Evolutionary conservation across 2,888 invertebrate species (phyloP).

Genomic region (Lycophotia porphyrea): DNA sequence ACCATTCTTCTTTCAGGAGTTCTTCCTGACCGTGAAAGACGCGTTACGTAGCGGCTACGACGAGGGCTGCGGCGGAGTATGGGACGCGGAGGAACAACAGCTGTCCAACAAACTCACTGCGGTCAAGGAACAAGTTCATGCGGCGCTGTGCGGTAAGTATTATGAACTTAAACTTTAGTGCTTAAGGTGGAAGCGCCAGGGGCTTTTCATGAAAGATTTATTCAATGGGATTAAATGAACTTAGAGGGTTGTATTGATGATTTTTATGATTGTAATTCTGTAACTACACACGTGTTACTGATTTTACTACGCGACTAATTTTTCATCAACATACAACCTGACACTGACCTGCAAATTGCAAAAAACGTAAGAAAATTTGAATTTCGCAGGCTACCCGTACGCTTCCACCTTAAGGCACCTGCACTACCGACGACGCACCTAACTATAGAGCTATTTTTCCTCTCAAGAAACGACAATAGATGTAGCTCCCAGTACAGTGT

Average conservation of each 20-base stretch:
- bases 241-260: background rate
- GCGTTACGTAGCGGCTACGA: slow-evolving; percentile 90
- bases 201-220: background rate
- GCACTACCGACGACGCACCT: background rate
- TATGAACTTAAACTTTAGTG: background rate
- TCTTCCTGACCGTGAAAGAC: slow-evolving; percentile 97
- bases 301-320: background rate
- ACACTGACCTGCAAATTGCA: background rate
- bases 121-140: slow-evolving; percentile 93
- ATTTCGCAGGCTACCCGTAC: background rate
- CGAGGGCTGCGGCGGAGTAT: slow-evolving; percentile 90
- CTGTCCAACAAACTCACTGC: slow-evolving; percentile 92
- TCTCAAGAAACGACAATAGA: background rate
- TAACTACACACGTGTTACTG: background rate
- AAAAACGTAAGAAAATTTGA: background rate
- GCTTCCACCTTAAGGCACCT: background rate
- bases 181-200: background rate
- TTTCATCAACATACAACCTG: background rate
- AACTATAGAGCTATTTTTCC: background rate
- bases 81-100: slow-evolving; percentile 92
- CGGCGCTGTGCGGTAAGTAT: slow-evolving; percentile 95
- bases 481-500: background rate
- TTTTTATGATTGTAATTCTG: background rate
- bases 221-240: background rate
- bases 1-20: slow-evolving; percentile 96